Percentiles rank a stretch among this genome's conserved stretches.
phyloP scores from a whole-genome alignment of 2,113 vertebrate species.

The Redunca redunca region DNA sequence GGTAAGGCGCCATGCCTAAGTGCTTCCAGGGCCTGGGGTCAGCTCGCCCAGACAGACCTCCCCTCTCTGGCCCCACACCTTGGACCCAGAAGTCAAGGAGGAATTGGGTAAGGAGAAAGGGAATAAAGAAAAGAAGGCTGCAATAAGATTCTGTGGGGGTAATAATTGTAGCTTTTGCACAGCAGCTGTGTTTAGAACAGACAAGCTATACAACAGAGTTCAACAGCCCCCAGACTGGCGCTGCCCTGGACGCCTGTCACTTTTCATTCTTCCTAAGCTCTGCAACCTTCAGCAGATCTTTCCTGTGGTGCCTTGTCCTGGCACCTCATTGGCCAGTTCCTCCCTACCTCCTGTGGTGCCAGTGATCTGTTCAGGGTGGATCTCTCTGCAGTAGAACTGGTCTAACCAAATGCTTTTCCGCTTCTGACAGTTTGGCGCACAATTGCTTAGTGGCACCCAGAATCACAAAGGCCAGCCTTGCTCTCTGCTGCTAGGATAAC shows the following conservation, averaged over 20 bases:
- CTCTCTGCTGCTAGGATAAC: not conserved
- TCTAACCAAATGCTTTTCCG: not conserved
- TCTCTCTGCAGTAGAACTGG: not conserved
- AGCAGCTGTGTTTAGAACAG: slow-evolving; percentile 43
- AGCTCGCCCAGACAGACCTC: slow-evolving; percentile 50
- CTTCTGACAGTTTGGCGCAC: slow-evolving; percentile 10
- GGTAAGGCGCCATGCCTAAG: slow-evolving; percentile 48
- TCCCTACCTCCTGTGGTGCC: not conserved
- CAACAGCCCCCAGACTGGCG: not conserved
- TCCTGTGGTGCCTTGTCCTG: not conserved
- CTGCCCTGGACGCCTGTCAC: not conserved
- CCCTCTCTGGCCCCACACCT: slow-evolving; percentile 30
- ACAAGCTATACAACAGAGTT: not conserved
- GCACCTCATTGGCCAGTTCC: not conserved
- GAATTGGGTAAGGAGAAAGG: not conserved
- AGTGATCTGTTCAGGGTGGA: not conserved
- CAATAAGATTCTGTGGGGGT: not conserved
- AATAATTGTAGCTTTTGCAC: slow-evolving; percentile 38
- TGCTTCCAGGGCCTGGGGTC: slow-evolving; percentile 62
- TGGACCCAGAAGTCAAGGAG: slow-evolving; percentile 26
- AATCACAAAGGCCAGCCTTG: not conserved
- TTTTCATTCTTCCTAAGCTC: not conserved
- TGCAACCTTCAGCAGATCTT: not conserved
- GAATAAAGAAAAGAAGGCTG: not conserved
- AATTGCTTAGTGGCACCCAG: not conserved